Base-by-base conservation (phyloP, 1,140 invertebrate species). In the Musca vetustissima region DNA sequence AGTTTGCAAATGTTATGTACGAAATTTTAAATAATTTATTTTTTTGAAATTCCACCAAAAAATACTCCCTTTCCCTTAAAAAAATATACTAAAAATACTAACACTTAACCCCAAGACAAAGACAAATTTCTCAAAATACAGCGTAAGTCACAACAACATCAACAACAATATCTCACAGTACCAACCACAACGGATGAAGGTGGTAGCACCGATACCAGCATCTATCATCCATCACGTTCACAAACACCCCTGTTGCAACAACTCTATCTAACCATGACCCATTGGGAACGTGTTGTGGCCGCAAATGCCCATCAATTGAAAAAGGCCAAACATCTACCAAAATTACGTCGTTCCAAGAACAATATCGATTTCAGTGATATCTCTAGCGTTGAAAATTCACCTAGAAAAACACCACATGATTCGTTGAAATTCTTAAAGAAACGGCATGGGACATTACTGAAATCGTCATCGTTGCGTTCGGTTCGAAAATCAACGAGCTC, bases 231-330 rank as follows among this genome's bases (percentile, higher is more conserved):
- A n/a, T 72, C 74, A 43, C 78, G 79, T 50, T 66, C 73, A 11
- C 84, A 83, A 21, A 86, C 85, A 4, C 86, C 86, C 36, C 79
- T 86, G 75, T 84, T 87, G 73, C 86, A 87, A 71, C 85, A 87
- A 67, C 82, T 87, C n/a, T 87, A 84, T 73, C 81, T 83, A 68
- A 84, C 85, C 13, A 83, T 87, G 14, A 81, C 80, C 43, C 84
- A 86, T 74, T 86, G 85, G 85, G 86, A 87, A 71, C 75, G 82
- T 70, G 71, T 81, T 70, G 69, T 78, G 75, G 57, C n/a, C 13
- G 32, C 74, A 72, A 32, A 78, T 76, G 61, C 78, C 72, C 19
- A 55, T 70, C 25, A 74, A 36, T 70, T 70, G 48, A 49, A 64
- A 22, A 67, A 64, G 48, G 64, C 67, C 49, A 71, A 71, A 61